A percentile compares a stretch with the other conserved stretches of the same genome.
Conservation (phyloP, 2,113 vertebrate species). For the Grus americana region DNA sequence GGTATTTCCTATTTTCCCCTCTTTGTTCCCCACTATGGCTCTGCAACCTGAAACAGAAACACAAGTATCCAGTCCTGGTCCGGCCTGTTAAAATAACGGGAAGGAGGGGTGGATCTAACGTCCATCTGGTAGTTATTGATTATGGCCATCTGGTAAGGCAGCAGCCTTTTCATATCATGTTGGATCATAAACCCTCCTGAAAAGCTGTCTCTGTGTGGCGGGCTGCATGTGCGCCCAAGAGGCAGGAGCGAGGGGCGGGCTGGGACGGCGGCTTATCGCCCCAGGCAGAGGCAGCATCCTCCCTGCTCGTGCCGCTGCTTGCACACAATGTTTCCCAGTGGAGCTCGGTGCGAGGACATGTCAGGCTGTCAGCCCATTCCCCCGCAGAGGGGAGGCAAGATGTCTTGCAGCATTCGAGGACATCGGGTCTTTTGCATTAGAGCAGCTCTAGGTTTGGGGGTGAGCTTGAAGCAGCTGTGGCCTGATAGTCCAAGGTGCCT, state of each 20-base stretch:
- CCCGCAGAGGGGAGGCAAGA: fast-evolving
- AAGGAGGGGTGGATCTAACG: constrained; percentile 34
- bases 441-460: background rate
- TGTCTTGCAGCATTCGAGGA: fast-evolving
- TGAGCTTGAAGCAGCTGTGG: background rate
- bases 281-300: background rate
- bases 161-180: constrained; percentile 43
- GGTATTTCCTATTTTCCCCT: background rate
- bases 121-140: constrained; percentile 78
- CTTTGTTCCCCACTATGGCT: background rate
- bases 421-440: background rate
- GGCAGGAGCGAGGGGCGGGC: constrained; percentile 31
- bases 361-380: background rate
- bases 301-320: background rate
- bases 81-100: constrained; percentile 13
- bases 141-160: constrained; percentile 73
- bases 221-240: background rate
- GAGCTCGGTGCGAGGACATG: fast-evolving
- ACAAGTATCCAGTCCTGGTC: background rate
- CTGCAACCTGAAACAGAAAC: constrained; percentile 33
- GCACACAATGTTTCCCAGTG: fast-evolving
- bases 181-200: constrained; percentile 19
- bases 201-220: constrained; percentile 48
- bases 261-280: background rate
- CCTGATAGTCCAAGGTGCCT: background rate